phyloP scores from a whole-genome alignment of 2,888 invertebrate species.

The Idaea straminata region DNA sequence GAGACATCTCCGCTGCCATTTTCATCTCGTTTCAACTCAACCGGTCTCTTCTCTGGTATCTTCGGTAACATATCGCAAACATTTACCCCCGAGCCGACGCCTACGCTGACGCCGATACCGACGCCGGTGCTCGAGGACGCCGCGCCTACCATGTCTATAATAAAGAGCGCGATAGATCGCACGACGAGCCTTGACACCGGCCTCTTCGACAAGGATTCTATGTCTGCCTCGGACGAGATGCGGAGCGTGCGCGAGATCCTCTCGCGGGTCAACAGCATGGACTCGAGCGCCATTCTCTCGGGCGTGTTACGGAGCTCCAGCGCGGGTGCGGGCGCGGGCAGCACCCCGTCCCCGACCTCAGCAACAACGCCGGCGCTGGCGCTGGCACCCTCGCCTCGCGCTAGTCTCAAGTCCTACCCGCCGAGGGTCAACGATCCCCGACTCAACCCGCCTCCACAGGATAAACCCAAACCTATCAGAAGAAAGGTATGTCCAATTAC shows the following conservation, averaged over 20 bases:
- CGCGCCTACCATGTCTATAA: constrained; percentile 70
- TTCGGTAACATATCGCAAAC: constrained; percentile 66
- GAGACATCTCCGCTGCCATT: constrained; percentile 56
- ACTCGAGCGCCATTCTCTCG: constrained; percentile 73
- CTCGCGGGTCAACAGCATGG: constrained; percentile 76
- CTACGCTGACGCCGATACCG: constrained; percentile 50
- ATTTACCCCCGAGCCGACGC: constrained; percentile 52
- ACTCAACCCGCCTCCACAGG: constrained; percentile 68
- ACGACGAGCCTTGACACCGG: constrained; percentile 71
- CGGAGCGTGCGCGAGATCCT: constrained; percentile 73
- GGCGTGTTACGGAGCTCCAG: constrained; percentile 65
- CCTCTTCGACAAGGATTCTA: constrained; percentile 65
- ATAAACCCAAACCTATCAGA: constrained; percentile 74
- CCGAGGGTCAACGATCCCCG: constrained; percentile 61
- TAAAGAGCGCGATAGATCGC: constrained; percentile 77
- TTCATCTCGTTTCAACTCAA: constrained; percentile 63
- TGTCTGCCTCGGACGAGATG: constrained; percentile 65
- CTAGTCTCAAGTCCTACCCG: constrained; percentile 40
- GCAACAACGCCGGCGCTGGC: constrained; percentile 38
- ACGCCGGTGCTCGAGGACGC: constrained; percentile 38
- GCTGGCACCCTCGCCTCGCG: constrained; percentile 24
- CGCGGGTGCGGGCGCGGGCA: constrained; percentile 36
- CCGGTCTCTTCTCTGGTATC: constrained; percentile 70
- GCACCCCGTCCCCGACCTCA: constrained; percentile 4
- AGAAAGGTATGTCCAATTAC: constrained; percentile 65